phyloP scores from a whole-genome alignment of 2,113 vertebrate genomes.

The Dicrurus megarhynchus region DNA sequence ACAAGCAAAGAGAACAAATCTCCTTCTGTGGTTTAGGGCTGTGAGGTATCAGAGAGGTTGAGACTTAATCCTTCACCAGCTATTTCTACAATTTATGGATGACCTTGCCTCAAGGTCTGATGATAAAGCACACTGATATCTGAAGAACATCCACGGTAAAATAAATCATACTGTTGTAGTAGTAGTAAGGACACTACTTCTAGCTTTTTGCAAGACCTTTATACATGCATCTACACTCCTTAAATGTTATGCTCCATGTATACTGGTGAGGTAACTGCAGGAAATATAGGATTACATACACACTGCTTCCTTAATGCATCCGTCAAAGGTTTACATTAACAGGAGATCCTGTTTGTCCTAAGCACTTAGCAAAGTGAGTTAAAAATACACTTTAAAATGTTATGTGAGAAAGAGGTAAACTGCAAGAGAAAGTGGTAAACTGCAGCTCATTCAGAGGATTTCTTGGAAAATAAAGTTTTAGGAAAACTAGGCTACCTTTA shows the following conservation, averaged over 20 bases:
- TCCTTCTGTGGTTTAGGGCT: background rate
- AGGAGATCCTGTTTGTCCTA: conserved; percentile 38
- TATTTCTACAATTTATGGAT: background rate
- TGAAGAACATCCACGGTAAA: background rate
- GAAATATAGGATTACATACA: conserved; percentile 42
- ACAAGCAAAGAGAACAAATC: background rate
- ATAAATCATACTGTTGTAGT: background rate
- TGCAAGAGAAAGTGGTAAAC: background rate
- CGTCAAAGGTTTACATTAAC: conserved; percentile 47
- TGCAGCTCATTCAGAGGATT: background rate
- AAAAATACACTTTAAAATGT: conserved; percentile 9
- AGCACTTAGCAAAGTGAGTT: background rate
- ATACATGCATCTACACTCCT: background rate
- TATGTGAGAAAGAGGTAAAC: background rate
- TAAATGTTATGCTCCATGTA: background rate
- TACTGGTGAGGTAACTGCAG: conserved; percentile 16
- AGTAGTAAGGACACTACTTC: background rate
- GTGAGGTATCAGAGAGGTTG: background rate
- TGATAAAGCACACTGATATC: background rate
- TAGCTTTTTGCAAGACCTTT: background rate
- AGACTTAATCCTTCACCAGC: background rate
- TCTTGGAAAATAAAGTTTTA: background rate
- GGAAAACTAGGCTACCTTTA: background rate
- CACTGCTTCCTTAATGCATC: conserved; percentile 32
- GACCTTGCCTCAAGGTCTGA: background rate